A percentile compares a stretch with the other conserved stretches of the same genome.
phyloP scores from a whole-genome alignment of 2,888 invertebrate genomes.

The Ennomos quercinarius region DNA sequence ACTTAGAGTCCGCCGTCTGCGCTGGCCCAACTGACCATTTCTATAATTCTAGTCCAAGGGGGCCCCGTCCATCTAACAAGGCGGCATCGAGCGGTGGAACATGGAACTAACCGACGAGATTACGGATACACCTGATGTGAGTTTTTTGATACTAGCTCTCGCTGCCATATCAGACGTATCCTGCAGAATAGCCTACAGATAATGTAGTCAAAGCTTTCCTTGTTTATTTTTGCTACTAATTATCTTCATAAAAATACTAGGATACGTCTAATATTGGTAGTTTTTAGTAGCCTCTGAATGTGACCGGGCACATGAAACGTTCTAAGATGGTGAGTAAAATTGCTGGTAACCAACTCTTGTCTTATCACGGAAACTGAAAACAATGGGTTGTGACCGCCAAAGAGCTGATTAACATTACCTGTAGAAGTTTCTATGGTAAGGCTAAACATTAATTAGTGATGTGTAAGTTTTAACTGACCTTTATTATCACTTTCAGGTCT shows the following conservation, averaged over 20 bases:
- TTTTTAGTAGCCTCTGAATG: not conserved
- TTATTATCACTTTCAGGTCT: conserved; percentile 31
- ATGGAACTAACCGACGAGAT: conserved; percentile 12
- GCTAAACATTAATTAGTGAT: too few species aligned
- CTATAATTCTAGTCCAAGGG: conserved; percentile 23
- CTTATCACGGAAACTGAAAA: too few species aligned
- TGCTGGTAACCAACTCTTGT: not conserved
- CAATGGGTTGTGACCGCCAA: too few species aligned
- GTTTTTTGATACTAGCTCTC: conserved; percentile 6
- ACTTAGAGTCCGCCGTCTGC: conserved; percentile 3
- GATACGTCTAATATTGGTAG: conserved; percentile 1
- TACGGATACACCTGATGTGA: conserved; percentile 11
- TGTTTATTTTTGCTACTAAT: too few species aligned
- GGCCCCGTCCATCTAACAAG: conserved; percentile 14
- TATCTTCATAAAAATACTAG: not conserved
- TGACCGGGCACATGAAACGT: not conserved
- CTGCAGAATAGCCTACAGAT: too few species aligned
- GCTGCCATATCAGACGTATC: not conserved
- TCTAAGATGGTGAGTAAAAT: conserved; percentile 4
- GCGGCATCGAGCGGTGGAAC: conserved; percentile 10
- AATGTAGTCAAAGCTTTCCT: too few species aligned
- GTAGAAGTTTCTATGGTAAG: too few species aligned
- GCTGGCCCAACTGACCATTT: not conserved
- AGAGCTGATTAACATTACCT: too few species aligned
- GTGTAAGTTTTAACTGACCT: not conserved